Percentiles rank a stretch among this genome's conserved stretches.
Conservation (phyloP, 2,797 vertebrate species). For the Cheirogaleus major region DNA sequence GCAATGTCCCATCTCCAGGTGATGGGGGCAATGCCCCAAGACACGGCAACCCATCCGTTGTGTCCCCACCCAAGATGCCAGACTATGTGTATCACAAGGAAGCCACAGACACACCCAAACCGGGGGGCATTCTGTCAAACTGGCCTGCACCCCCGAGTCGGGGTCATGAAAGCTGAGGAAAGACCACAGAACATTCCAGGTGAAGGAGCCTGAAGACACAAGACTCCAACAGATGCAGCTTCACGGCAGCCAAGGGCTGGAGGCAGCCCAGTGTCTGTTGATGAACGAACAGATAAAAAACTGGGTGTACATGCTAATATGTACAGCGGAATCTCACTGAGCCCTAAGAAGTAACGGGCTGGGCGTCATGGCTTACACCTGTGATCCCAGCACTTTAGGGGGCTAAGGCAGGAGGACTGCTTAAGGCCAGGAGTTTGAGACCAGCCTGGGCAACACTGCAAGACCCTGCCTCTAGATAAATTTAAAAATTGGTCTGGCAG, state of each 20-base stretch:
- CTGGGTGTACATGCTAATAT: background rate
- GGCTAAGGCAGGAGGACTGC: background rate
- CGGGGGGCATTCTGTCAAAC: accelerated
- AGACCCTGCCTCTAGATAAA: background rate
- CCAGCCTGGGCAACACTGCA: background rate
- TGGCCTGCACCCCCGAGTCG: background rate
- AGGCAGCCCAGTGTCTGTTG: background rate
- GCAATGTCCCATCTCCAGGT: accelerated
- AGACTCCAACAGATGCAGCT: background rate
- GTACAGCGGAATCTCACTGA: background rate
- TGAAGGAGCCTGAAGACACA: background rate
- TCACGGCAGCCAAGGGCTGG: background rate
- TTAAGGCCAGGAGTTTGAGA: background rate
- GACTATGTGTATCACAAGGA: background rate
- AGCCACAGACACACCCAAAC: background rate
- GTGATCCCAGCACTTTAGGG: too few relatives aligned
- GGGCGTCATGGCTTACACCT: too few relatives aligned
- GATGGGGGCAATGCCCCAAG: background rate
- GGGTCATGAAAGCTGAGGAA: background rate
- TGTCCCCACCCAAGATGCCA: accelerated
- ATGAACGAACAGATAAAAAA: background rate
- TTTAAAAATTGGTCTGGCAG: background rate
- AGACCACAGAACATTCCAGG: background rate
- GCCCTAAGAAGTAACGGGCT: background rate
- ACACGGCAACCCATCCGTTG: background rate